Conservation (phyloP, 2,797 vertebrate genomes). For the Pygocentrus nattereri region DNA sequence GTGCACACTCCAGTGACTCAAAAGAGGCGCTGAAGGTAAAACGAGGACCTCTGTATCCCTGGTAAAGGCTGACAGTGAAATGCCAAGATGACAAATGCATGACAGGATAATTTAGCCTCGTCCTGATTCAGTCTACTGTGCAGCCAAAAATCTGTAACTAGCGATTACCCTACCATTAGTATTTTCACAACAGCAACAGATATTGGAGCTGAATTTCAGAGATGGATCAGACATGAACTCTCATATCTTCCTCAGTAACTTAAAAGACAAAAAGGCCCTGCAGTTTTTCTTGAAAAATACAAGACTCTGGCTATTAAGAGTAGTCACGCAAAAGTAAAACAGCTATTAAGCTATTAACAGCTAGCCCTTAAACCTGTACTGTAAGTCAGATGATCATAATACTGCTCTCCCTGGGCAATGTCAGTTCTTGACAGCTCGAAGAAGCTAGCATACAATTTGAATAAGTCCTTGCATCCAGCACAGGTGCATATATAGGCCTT, state of each 20-base stretch:
- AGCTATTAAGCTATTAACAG: too few relatives aligned
- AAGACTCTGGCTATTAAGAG: background rate
- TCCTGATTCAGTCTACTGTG: constrained; percentile 9
- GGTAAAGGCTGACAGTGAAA: constrained; percentile 32
- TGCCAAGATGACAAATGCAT: constrained; percentile 30
- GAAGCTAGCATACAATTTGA: background rate
- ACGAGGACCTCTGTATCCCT: constrained; percentile 7
- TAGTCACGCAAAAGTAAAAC: background rate
- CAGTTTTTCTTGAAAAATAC: background rate
- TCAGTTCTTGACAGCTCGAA: background rate
- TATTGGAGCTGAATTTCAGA: background rate
- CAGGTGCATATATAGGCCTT: background rate
- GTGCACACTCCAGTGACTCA: constrained; percentile 44
- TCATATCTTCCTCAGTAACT: background rate
- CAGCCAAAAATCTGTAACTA: constrained; percentile 22
- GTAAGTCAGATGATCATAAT: background rate
- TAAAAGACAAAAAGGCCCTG: background rate
- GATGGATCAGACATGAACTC: background rate
- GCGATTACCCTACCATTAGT: background rate
- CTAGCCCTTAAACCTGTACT: background rate
- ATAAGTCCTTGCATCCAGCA: background rate
- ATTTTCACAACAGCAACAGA: background rate
- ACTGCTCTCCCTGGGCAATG: too few relatives aligned
- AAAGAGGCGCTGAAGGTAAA: constrained; percentile 30
- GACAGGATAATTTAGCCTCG: constrained; percentile 22